These are phyloP conservation scores for Coptotermes formosanus DNA, from an alignment of 1,140 invertebrate species.

Conservation along the genomic window DNA sequence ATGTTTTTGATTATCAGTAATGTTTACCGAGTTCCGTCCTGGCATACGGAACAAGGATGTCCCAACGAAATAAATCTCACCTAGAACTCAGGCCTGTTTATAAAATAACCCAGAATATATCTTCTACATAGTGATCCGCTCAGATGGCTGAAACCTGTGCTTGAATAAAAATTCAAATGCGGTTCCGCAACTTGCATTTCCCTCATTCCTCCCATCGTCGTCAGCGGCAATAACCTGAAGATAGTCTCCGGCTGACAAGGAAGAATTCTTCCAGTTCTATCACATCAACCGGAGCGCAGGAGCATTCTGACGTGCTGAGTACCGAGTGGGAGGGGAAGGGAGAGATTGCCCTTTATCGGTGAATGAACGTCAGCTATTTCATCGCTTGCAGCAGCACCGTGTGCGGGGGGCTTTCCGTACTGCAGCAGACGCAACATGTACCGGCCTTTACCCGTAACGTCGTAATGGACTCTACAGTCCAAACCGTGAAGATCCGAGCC, in stretches of 20 bases:
- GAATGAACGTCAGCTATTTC: slow-evolving; percentile 1
- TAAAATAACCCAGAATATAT: not conserved
- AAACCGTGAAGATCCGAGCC: too few species aligned
- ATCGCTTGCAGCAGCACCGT: not conserved
- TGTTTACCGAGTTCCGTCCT: too few species aligned
- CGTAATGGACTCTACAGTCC: not conserved
- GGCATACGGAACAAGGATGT: too few species aligned
- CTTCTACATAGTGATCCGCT: not conserved
- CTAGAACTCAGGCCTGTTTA: not conserved
- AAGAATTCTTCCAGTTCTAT: not conserved
- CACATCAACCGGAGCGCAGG: not conserved
- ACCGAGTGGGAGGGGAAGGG: not conserved
- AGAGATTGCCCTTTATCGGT: not conserved
- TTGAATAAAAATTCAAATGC: slow-evolving; percentile 14
- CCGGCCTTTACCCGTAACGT: not conserved
- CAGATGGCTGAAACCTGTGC: not conserved
- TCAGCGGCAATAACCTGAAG: not conserved
- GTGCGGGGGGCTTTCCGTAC: not conserved
- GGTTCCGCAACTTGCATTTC: not conserved
- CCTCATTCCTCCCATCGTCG: not conserved
- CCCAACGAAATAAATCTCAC: too few species aligned
- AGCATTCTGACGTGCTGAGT: not conserved
- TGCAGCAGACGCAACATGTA: not conserved
- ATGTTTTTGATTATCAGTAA: too few species aligned
- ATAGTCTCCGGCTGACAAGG: not conserved